phyloP scores from a whole-genome alignment of 2,888 invertebrate genomes.

The Meghimatium bilineatum region DNA sequence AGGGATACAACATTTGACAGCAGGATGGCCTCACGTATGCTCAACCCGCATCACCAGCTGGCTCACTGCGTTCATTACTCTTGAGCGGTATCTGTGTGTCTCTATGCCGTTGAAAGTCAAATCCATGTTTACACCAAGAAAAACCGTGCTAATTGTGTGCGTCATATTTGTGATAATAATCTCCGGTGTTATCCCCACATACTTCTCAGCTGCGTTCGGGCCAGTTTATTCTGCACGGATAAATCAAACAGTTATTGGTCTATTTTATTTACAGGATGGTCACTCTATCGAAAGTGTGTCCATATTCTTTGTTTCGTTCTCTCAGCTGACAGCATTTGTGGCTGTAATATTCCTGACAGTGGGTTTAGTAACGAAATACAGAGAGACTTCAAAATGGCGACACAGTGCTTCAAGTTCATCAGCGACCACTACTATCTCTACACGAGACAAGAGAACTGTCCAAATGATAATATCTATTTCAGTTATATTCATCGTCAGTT shows the following conservation, averaged over 20 bases:
- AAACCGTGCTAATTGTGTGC: not conserved
- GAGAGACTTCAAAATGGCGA: not conserved
- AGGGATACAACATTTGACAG: not conserved
- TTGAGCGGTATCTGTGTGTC: not conserved
- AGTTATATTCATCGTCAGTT: constrained; percentile 3
- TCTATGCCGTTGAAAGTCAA: not conserved
- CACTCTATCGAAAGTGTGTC: not conserved
- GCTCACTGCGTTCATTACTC: not conserved
- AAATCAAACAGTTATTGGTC: not conserved
- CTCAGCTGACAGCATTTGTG: not conserved
- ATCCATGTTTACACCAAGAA: not conserved
- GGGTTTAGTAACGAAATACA: not conserved
- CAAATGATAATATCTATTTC: not conserved
- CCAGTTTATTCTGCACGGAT: not conserved
- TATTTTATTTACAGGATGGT: not conserved
- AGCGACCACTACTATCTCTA: not conserved
- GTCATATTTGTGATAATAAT: not conserved
- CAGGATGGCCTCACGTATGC: not conserved
- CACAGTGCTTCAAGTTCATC: not conserved
- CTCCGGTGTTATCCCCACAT: not conserved
- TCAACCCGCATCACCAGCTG: not conserved
- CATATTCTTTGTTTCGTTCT: not conserved
- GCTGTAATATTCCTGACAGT: not conserved
- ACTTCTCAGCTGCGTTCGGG: not conserved
- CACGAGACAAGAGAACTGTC: not conserved